Evolutionary conservation across 2,113 vertebrate genomes (phyloP).

Genomic region (Xenus cinereus): DNA sequence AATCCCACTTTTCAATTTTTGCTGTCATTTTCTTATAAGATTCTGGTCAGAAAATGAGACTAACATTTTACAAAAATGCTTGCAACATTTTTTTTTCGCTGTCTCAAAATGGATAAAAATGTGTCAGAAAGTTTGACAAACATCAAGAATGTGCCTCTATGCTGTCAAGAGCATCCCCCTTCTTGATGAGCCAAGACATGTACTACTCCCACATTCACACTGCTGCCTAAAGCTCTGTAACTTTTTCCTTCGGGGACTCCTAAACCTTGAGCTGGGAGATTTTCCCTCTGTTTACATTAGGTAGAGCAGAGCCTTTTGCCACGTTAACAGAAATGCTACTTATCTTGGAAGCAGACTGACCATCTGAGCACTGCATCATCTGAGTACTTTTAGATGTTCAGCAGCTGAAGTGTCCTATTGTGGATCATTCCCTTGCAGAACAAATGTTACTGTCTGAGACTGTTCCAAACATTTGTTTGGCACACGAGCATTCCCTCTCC

Average conservation of each 20-base stretch:
- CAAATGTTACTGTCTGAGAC: constrained; percentile 60
- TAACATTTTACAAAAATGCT: constrained; percentile 38
- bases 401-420: constrained; percentile 42
- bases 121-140: constrained; percentile 59
- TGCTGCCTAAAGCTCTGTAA: constrained; percentile 25
- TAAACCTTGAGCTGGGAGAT: constrained; percentile 2
- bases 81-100: constrained; percentile 22
- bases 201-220: constrained; percentile 34
- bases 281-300: not conserved
- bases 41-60: constrained; percentile 40
- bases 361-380: constrained; percentile 51
- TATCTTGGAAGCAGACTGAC: constrained; percentile 45
- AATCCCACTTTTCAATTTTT: not conserved
- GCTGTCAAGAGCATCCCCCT: constrained; percentile 52
- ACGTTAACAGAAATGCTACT: constrained; percentile 43
- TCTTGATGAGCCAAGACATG: constrained; percentile 58
- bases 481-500: not conserved
- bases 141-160: constrained; percentile 22
- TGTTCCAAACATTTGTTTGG: constrained; percentile 63
- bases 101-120: constrained; percentile 55
- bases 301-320: constrained; percentile 15
- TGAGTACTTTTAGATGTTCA: constrained; percentile 42
- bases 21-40: constrained; percentile 9
- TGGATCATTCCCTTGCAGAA: constrained; percentile 57
- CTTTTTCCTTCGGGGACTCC: not conserved